Conservation (phyloP, 2,797 vertebrate species). For the Crocidura indochinensis region DNA sequence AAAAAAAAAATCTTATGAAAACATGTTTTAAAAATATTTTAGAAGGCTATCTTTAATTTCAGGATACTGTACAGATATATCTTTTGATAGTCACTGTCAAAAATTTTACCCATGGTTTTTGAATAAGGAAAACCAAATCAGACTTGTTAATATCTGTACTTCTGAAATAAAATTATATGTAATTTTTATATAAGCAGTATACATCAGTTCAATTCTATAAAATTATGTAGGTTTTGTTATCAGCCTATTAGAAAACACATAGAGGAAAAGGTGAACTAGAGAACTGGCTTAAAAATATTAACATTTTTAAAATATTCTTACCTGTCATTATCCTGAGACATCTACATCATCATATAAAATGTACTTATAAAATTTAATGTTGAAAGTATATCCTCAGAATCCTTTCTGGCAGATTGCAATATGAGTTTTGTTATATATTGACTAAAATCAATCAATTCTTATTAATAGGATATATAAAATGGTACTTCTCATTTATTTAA, state of each 20-base stretch:
- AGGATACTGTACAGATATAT: background rate
- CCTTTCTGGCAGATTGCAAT: background rate
- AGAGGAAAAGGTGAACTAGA: background rate
- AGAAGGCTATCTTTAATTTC: background rate
- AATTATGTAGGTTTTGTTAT: background rate
- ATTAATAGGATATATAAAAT: conserved; percentile 48
- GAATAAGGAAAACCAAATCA: conserved; percentile 15
- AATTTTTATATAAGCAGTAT: conserved; percentile 2
- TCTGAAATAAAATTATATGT: conserved; percentile 29
- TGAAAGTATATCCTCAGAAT: conserved; percentile 48
- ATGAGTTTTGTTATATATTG: conserved; percentile 37
- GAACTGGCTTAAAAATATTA: conserved; percentile 8
- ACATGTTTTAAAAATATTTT: background rate
- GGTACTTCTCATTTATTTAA: conserved; percentile 25
- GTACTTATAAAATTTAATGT: conserved; percentile 8
- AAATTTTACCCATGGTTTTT: background rate
- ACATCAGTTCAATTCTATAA: background rate
- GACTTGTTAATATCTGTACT: background rate
- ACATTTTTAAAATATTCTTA: conserved; percentile 46
- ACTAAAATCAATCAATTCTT: conserved; percentile 15
- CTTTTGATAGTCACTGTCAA: background rate
- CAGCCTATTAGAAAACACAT: background rate
- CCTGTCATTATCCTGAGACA: conserved; percentile 28
- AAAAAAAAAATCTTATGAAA: background rate
- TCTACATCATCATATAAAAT: conserved; percentile 52